Base-by-base conservation (phyloP, 2,797 vertebrate genomes). In the Malacoctenus gilli region DNA sequence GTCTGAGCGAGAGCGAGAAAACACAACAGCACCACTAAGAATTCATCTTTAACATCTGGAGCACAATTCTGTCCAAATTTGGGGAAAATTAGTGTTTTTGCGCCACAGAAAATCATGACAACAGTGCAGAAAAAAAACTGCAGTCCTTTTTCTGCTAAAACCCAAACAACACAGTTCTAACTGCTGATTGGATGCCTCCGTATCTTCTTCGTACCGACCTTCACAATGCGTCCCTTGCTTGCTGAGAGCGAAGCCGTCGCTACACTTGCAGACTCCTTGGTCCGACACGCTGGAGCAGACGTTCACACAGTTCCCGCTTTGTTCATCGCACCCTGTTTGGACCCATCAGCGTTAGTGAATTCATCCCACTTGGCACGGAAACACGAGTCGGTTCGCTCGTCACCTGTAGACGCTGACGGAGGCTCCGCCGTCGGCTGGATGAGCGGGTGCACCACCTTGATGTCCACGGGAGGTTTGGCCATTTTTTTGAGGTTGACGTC, bases 401-500 rank as follows among this genome's bases (percentile, higher is more conserved):
- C 21, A n/a, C 92, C 89, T 88, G 72, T 37, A 57, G 81, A 41
- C 18, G 60, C 49, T 39, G 58, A 61, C 3, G 18, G 38, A 3
- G 25, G 46, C 53, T 87, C 85, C 61, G 50, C 72, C 35, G 41
- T 43, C 5, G 92, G 93, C 75, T 95, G 94, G 40, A 82, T 83
- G 8, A 91, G 72, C 0, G 89, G 89, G 83, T 97, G 94, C 0
- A 97, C 89, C 37, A 95, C 87, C 88, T 89, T 92, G 53, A 98
- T 70, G 16, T 89, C 86, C 14, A 51, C 48, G 8, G 92, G 92
- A 40, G 91, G 82, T 39, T 88, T 79, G 51, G 77, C 50, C 42
- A 92, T 83, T 22, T 68, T 65, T 34, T 86, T 89, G 14, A 86
- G 55, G 63, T 83, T 93, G 25, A 97, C 89, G 30, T 80, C 86